Percentiles rank a stretch among this genome's conserved stretches.
Conservation (phyloP, 2,797 vertebrate genomes). For the Pantherophis vulpinus region DNA sequence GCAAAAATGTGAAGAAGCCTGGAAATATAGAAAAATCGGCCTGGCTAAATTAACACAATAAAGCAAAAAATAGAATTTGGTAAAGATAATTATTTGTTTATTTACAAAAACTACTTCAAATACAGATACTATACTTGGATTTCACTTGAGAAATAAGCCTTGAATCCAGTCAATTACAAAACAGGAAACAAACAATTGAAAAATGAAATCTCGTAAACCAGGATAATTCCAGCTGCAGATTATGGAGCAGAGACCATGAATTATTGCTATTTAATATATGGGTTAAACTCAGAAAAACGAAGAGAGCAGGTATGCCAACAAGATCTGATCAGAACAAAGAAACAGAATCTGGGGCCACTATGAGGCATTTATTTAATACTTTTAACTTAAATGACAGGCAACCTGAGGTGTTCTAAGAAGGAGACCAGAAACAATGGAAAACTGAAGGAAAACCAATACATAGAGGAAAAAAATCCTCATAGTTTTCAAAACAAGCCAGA, state of each 20-base stretch:
- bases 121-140: neutral
- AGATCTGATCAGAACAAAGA: neutral
- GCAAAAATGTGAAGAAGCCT: neutral
- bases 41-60: neutral
- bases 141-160: neutral
- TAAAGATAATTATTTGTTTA: neutral
- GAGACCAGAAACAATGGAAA: neutral
- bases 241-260: neutral
- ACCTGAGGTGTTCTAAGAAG: neutral
- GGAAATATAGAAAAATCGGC: neutral
- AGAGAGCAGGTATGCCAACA: neutral
- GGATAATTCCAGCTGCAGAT: neutral
- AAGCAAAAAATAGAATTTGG: neutral
- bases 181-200: neutral
- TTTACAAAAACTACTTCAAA: neutral
- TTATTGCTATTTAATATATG: neutral
- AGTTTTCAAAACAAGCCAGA: neutral
- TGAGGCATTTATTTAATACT: neutral
- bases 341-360: neutral
- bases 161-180: too few relatives aligned
- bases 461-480: neutral
- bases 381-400: neutral
- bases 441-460: neutral
- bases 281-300: neutral
- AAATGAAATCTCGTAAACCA: neutral